Evolutionary conservation across 2,888 invertebrate species (phyloP).

Genomic region (Leistus spinibarbis): DNA sequence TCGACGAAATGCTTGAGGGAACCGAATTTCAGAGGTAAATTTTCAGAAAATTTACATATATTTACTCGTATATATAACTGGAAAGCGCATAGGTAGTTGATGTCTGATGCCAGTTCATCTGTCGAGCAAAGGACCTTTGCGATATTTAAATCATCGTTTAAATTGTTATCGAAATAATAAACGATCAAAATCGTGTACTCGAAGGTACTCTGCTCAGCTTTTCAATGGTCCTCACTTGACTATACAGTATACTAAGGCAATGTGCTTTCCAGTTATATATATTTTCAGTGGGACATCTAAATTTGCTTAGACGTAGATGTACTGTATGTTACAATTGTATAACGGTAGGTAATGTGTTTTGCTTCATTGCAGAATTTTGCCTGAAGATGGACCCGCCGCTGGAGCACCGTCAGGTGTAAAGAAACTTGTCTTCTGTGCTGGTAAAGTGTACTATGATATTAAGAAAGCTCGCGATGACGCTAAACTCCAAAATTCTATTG

Average conservation of each 20-base stretch:
- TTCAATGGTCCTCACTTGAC: no score
- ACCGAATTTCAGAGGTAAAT: background rate
- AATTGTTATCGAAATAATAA: no score
- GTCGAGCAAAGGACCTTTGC: no score
- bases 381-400: constrained; percentile 74
- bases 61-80: constrained; percentile 47
- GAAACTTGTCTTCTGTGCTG: constrained; percentile 88
- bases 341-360: background rate
- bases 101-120: no score
- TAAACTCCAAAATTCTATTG: constrained; percentile 75
- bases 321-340: background rate
- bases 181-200: no score
- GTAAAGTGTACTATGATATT: constrained; percentile 92
- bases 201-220: no score
- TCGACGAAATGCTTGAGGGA: background rate
- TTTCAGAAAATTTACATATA: background rate
- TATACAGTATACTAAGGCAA: no score
- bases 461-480: constrained; percentile 76
- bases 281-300: no score
- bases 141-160: no score
- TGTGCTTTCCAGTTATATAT: no score
- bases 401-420: constrained; percentile 73
- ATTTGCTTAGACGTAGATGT: background rate
- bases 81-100: constrained; percentile 60
- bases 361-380: constrained; percentile 75